These are phyloP conservation scores for Schizopygopsis pylzovi DNA, from an alignment of 2,797 vertebrate genomes.

Conservation along the genomic window DNA sequence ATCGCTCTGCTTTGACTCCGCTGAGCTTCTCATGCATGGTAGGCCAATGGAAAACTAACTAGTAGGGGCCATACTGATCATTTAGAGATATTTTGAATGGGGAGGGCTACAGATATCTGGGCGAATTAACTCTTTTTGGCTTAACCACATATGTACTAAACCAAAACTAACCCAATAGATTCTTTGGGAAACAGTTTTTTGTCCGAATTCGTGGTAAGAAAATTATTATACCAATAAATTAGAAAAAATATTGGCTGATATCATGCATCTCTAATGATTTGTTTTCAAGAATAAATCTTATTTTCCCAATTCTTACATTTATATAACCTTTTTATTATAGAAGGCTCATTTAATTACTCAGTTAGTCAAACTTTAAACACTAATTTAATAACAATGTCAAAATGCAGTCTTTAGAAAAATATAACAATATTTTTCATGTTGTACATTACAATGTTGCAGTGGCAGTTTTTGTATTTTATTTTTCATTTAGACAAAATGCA, in stretches of 20 bases:
- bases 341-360: not conserved
- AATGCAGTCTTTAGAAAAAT: not conserved
- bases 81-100: slow-evolving; percentile 5
- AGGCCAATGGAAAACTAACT: slow-evolving; percentile 47
- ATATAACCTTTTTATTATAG: not conserved
- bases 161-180: not conserved
- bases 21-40: slow-evolving; percentile 49
- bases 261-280: too few relatives aligned
- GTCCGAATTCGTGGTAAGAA: not conserved
- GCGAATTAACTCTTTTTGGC: not conserved
- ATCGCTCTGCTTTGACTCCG: slow-evolving; percentile 43
- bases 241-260: not conserved
- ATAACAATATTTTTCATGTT: not conserved
- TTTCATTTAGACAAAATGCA: not conserved
- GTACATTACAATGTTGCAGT: not conserved
- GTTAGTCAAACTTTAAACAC: not conserved
- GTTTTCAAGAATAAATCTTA: too few relatives aligned
- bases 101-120: not conserved
- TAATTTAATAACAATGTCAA: not conserved
- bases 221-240: not conserved
- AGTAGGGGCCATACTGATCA: slow-evolving; percentile 6
- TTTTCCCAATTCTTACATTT: not conserved
- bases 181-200: not conserved
- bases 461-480: not conserved
- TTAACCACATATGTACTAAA: not conserved